A percentile compares a stretch with the other conserved stretches of the same genome.
phyloP scores from a whole-genome alignment of 2,888 invertebrate genomes.

The Euspilapteryx auroguttella region DNA sequence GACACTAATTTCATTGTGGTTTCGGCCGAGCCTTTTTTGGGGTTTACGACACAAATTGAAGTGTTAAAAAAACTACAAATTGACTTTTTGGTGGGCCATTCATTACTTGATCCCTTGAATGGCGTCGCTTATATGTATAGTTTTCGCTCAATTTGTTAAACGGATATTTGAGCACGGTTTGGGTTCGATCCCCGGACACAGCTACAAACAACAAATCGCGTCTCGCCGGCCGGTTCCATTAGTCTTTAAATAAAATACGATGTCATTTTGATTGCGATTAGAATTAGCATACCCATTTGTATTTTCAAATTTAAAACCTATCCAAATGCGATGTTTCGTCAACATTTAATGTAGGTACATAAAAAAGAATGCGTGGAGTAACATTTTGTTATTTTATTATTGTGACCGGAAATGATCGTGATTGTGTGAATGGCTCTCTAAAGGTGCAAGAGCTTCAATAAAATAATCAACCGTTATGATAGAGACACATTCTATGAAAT shows the following conservation, averaged over 20 bases:
- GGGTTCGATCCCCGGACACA: conserved; percentile 24
- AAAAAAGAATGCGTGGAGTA: too few species aligned
- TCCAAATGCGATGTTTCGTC: too few species aligned
- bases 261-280: conserved; percentile 2
- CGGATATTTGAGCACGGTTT: conserved; percentile 34
- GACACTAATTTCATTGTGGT: conserved; percentile 63
- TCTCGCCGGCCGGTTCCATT: background rate
- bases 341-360: conserved; percentile 60
- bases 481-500: too few species aligned
- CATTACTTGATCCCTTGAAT: conserved; percentile 50
- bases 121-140: conserved; percentile 50
- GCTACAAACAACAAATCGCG: background rate
- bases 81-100: conserved; percentile 52
- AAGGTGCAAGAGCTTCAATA: too few species aligned
- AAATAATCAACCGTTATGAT: too few species aligned
- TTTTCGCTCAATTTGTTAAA: conserved; percentile 61
- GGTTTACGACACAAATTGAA: conserved; percentile 59
- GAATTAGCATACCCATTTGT: conserved; percentile 7
- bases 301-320: too few species aligned
- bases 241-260: background rate
- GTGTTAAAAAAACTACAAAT: conserved; percentile 61
- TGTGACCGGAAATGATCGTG: too few species aligned
- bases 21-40: conserved; percentile 53
- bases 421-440: too few species aligned
- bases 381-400: too few species aligned